phyloP scores from a whole-genome alignment of 2,113 vertebrate species.

The Forbesichthys papilliferus region DNA sequence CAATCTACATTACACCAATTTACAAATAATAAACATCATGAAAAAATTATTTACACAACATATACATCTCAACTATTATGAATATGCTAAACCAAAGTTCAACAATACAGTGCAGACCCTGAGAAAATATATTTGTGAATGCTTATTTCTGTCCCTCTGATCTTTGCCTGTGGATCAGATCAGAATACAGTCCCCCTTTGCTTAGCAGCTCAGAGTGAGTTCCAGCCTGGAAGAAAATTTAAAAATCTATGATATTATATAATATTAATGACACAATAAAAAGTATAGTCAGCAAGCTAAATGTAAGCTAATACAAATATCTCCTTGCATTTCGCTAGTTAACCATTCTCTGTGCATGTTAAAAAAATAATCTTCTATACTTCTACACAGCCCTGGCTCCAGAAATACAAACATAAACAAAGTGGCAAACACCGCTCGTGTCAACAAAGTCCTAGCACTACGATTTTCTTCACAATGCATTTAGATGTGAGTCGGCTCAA shows the following conservation, averaged over 20 bases:
- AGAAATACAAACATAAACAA: too few relatives aligned
- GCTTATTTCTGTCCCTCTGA: slow-evolving; percentile 71
- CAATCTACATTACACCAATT: slow-evolving; percentile 7
- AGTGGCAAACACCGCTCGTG: too few relatives aligned
- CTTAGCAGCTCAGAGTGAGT: slow-evolving; percentile 85
- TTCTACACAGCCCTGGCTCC: too few relatives aligned
- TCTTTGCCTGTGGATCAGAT: slow-evolving; percentile 86
- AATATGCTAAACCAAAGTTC: background rate
- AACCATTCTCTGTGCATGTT: too few relatives aligned
- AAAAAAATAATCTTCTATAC: too few relatives aligned
- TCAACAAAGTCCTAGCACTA: too few relatives aligned
- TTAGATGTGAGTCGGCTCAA: too few relatives aligned
- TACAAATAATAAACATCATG: too few relatives aligned
- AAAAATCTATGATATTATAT: slow-evolving; percentile 6
- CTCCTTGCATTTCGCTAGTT: too few relatives aligned
- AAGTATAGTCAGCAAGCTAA: too few relatives aligned
- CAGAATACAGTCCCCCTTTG: slow-evolving; percentile 85
- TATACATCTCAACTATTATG: slow-evolving; percentile 8
- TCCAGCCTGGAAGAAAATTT: slow-evolving; percentile 76
- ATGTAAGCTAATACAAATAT: too few relatives aligned
- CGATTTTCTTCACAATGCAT: too few relatives aligned
- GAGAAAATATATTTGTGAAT: slow-evolving; percentile 12
- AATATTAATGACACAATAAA: background rate
- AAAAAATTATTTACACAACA: slow-evolving; percentile 6
- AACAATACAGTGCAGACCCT: slow-evolving; percentile 12